A percentile compares a stretch with the other conserved stretches of the same genome.
phyloP scores from a whole-genome alignment of 1,140 invertebrate species.

The Portunus trituberculatus region DNA sequence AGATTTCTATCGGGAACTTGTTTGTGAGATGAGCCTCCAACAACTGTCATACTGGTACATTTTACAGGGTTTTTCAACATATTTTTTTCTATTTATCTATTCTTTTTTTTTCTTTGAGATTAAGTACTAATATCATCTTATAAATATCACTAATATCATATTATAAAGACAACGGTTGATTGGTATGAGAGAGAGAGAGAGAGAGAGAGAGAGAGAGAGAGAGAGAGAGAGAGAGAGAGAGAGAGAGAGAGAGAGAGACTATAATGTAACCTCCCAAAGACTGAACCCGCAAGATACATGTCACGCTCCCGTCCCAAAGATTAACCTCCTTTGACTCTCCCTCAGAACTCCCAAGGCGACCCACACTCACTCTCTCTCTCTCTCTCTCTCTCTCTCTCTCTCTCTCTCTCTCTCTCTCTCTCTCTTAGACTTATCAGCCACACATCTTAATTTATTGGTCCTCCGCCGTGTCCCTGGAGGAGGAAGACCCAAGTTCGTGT shows the following conservation, averaged over 20 bases:
- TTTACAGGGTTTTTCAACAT: background rate
- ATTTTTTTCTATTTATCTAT: background rate
- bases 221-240: conserved; percentile 49
- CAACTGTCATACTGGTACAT: background rate
- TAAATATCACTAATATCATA: too few relatives aligned
- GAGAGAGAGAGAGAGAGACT: conserved; percentile 35
- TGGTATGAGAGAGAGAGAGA: background rate
- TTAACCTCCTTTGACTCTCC: background rate
- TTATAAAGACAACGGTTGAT: background rate
- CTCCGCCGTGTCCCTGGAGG: background rate
- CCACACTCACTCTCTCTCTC: background rate
- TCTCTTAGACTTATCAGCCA: background rate
- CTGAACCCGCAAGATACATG: background rate
- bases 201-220: conserved; percentile 45
- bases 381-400: too few relatives aligned
- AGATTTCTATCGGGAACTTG: background rate
- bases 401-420: too few relatives aligned
- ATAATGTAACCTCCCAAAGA: too few relatives aligned
- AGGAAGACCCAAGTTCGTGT: too few relatives aligned
- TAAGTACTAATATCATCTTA: too few relatives aligned
- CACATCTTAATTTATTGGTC: background rate
- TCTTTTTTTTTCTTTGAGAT: background rate
- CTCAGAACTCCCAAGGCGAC: background rate
- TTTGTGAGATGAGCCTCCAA: background rate
- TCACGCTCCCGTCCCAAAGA: background rate